phyloP scores from a whole-genome alignment of 1,140 invertebrate genomes.

The Lordiphosa collinella region DNA sequence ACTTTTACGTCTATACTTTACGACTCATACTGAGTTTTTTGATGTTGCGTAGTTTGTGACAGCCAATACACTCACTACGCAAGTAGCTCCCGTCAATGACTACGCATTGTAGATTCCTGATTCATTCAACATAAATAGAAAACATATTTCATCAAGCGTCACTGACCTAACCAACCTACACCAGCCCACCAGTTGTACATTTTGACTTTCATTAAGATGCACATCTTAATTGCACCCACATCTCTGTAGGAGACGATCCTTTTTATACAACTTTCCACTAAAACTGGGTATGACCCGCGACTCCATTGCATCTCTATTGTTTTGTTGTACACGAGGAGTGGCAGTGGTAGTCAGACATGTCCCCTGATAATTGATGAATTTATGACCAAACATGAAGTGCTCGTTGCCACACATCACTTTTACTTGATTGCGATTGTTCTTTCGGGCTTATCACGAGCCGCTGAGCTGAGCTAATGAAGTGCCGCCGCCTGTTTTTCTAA shows the following conservation, averaged over 20 bases:
- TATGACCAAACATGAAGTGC: conserved; percentile 37
- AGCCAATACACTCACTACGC: too few species aligned
- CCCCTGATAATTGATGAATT: conserved; percentile 53
- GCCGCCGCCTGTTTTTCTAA: conserved; percentile 27
- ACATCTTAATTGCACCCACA: conserved; percentile 52
- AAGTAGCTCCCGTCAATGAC: too few species aligned
- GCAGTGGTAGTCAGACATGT: not conserved
- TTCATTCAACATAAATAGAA: too few species aligned
- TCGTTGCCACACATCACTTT: conserved; percentile 27
- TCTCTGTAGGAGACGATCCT: conserved; percentile 31
- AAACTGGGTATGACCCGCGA: conserved; percentile 25
- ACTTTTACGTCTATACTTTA: too few species aligned
- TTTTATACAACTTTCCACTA: conserved; percentile 17
- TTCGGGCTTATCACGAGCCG: conserved; percentile 26
- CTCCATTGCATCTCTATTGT: conserved; percentile 33
- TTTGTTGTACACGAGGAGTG: conserved; percentile 2
- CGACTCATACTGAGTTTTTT: too few species aligned
- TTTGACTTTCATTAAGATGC: conserved; percentile 42
- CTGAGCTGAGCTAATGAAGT: conserved; percentile 26
- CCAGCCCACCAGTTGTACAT: conserved; percentile 3
- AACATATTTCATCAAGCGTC: not conserved
- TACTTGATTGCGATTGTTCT: conserved; percentile 22
- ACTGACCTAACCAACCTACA: not conserved
- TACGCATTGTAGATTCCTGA: too few species aligned
- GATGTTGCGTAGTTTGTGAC: too few species aligned